Conservation (phyloP, 2,113 vertebrate species). For the Dicaeum eximium region DNA sequence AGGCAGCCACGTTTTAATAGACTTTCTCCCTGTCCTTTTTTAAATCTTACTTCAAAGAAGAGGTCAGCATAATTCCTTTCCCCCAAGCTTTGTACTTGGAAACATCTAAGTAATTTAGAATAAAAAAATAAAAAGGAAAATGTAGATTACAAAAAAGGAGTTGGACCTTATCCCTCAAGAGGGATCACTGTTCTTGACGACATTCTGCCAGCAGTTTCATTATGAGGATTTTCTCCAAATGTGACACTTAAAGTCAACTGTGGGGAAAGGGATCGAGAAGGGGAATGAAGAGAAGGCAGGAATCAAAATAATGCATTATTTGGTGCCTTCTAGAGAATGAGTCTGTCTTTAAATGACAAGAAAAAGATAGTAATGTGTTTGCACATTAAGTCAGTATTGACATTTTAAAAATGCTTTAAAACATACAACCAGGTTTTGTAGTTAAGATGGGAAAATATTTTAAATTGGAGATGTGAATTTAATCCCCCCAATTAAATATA, state of each 20-base stretch:
- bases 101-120: background rate
- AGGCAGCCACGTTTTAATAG: background rate
- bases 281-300: background rate
- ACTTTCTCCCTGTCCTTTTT: conserved; percentile 3
- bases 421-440: background rate
- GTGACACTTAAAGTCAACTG: background rate
- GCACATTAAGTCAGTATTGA: background rate
- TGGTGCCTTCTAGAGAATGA: background rate
- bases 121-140: background rate
- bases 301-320: background rate
- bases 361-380: background rate
- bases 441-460: conserved; percentile 31
- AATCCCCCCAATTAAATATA: conserved; percentile 22
- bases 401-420: background rate
- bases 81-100: background rate
- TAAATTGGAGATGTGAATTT: conserved; percentile 38
- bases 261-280: background rate
- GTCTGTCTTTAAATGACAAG: background rate
- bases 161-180: background rate
- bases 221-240: background rate
- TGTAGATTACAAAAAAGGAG: background rate
- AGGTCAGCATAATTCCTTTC: conserved; percentile 1
- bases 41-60: conserved; percentile 27
- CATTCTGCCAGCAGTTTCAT: background rate
- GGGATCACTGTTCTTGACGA: background rate